Conservation (phyloP, 2,113 vertebrate genomes). For the Acanthisitta chloris region DNA sequence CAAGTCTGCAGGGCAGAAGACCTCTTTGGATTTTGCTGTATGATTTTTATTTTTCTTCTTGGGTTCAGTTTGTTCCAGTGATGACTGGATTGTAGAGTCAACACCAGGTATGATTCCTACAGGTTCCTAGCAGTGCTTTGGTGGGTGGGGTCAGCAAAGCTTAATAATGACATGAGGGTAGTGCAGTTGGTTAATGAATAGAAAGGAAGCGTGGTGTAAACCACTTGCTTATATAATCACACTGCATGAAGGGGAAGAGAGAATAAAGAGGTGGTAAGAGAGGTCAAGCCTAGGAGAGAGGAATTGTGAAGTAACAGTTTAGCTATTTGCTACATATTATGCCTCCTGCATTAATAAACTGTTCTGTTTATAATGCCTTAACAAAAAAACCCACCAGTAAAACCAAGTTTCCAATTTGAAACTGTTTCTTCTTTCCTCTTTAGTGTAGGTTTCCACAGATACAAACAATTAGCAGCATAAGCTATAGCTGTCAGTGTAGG, state of each 20-base stretch:
- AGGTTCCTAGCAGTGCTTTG: not conserved
- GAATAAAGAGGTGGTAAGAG: not conserved
- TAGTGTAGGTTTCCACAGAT: not conserved
- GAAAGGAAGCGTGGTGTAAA: not conserved
- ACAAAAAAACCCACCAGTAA: not conserved
- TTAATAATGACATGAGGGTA: not conserved
- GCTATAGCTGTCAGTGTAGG: not conserved
- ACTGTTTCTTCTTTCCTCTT: not conserved
- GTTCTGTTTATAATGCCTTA: not conserved
- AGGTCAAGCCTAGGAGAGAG: not conserved
- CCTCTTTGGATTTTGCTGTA: not conserved
- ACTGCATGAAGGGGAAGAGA: not conserved
- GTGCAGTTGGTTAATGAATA: not conserved
- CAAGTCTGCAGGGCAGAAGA: not conserved
- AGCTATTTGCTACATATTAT: not conserved
- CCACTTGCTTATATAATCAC: not conserved
- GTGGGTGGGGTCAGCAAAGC: not conserved
- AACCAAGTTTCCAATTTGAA: not conserved
- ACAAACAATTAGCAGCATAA: not conserved
- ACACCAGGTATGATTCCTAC: not conserved
- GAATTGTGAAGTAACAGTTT: not conserved
- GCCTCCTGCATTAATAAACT: not conserved
- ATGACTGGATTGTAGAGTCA: not conserved
- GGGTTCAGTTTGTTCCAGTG: not conserved
- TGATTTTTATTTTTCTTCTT: not conserved